These are phyloP conservation scores for Limenitis arthemis DNA, from an alignment of 2,888 invertebrate species.

Conservation along the genomic window DNA sequence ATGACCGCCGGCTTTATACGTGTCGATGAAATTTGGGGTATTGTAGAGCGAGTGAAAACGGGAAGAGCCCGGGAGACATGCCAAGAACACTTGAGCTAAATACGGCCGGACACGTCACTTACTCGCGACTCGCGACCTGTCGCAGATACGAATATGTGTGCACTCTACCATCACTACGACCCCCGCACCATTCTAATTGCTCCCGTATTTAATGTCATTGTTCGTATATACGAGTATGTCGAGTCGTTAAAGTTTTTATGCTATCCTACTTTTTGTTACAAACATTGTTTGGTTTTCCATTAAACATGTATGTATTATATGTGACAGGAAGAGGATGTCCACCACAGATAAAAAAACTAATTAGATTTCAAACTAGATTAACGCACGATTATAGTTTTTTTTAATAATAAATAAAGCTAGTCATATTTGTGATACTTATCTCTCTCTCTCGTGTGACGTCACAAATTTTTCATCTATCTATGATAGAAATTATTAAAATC, in stretches of 20 bases:
- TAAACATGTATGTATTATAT: no score
- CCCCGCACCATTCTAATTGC: slow-evolving; percentile 32
- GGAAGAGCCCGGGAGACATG: slow-evolving; percentile 48
- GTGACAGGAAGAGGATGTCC: no score
- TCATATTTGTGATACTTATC: no score
- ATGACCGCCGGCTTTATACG: slow-evolving; percentile 14
- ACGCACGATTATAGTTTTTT: no score
- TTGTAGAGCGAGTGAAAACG: slow-evolving; percentile 37
- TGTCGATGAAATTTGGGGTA: slow-evolving; percentile 32
- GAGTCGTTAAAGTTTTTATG: slow-evolving; percentile 13
- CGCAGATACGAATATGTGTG: slow-evolving; percentile 30
- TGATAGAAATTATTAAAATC: no score
- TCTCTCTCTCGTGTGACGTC: no score
- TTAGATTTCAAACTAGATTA: no score
- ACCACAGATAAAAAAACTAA: no score
- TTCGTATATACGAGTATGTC: slow-evolving; percentile 19
- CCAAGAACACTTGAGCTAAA: slow-evolving; percentile 58
- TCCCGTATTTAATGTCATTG: slow-evolving; percentile 29
- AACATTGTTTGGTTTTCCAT: not conserved
- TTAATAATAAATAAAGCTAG: no score
- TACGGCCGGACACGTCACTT: slow-evolving; percentile 51
- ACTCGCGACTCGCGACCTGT: slow-evolving; percentile 35
- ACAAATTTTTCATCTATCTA: no score
- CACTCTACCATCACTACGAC: slow-evolving; percentile 7
- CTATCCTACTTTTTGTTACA: slow-evolving; percentile 8